phyloP scores from a whole-genome alignment of 2,888 invertebrate species.

The Caenorhabditis drosophilae region DNA sequence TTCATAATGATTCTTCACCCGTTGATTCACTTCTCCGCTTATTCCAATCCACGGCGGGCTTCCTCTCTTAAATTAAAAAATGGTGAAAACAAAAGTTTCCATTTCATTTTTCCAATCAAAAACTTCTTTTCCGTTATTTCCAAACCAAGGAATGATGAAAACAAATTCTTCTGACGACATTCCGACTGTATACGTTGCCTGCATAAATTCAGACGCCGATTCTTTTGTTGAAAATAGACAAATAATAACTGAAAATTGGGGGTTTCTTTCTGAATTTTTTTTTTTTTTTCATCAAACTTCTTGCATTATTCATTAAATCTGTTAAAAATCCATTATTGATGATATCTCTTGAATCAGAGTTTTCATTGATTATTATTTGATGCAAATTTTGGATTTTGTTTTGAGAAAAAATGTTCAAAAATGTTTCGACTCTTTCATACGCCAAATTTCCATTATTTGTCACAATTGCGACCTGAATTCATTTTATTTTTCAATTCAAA shows the following conservation, averaged over 20 bases:
- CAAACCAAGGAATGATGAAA: slow-evolving; percentile 64
- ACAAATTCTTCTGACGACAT: slow-evolving; percentile 64
- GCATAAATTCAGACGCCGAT: slow-evolving; percentile 66
- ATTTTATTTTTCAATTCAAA: too few relatives aligned
- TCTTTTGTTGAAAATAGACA: slow-evolving; percentile 68
- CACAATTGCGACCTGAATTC: slow-evolving; percentile 64
- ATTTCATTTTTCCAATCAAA: too few relatives aligned
- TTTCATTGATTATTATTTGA: slow-evolving; percentile 66
- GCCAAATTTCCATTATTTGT: slow-evolving; percentile 64
- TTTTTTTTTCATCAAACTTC: slow-evolving; percentile 39
- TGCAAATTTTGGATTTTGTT: slow-evolving; percentile 54
- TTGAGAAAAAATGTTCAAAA: slow-evolving; percentile 64
- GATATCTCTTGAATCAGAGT: slow-evolving; percentile 57
- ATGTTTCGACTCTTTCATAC: slow-evolving; percentile 58
- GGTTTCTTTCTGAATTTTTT: neutral
- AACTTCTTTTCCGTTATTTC: too few relatives aligned
- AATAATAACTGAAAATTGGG: slow-evolving; percentile 56
- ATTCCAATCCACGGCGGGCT: slow-evolving; percentile 66
- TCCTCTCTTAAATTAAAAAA: too few relatives aligned
- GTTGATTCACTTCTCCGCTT: slow-evolving; percentile 61
- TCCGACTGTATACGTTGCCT: slow-evolving; percentile 46
- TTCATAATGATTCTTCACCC: slow-evolving; percentile 63
- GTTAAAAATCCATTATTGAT: slow-evolving; percentile 52
- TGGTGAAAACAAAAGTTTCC: too few relatives aligned
- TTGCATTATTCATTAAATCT: slow-evolving; percentile 59